A percentile compares a stretch with the other conserved stretches of the same genome.
phyloP scores from a whole-genome alignment of 2,113 vertebrate genomes.

The Panthera leo region DNA sequence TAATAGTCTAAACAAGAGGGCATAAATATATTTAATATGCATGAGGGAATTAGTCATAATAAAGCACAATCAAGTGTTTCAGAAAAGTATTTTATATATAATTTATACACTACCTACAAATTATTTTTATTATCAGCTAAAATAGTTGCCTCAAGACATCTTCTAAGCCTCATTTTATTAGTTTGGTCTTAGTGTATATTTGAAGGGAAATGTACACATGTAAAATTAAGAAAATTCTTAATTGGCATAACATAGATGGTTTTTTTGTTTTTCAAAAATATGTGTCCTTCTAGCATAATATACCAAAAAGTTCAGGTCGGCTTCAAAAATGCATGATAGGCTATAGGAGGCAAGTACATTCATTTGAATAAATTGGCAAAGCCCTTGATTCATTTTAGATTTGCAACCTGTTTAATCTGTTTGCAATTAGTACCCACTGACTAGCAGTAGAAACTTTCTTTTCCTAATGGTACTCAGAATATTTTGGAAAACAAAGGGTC shows the following conservation, averaged over 20 bases:
- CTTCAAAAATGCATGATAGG: slow-evolving; percentile 23
- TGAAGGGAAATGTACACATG: background rate
- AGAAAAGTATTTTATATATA: background rate
- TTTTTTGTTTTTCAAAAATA: slow-evolving; percentile 37
- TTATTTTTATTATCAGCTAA: slow-evolving; percentile 10
- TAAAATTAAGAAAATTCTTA: slow-evolving; percentile 16
- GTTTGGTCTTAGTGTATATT: slow-evolving; percentile 18
- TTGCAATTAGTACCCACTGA: slow-evolving; percentile 22
- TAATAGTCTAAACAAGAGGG: background rate
- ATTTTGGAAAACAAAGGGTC: slow-evolving; percentile 50
- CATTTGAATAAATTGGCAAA: slow-evolving; percentile 39
- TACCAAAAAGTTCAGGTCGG: background rate
- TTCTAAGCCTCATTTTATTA: background rate
- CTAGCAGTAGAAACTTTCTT: background rate
- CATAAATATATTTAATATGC: background rate
- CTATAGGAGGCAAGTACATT: background rate
- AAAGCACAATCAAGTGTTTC: background rate
- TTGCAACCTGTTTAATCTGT: slow-evolving; percentile 13
- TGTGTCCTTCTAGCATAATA: background rate
- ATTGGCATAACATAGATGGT: background rate
- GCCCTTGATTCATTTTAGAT: slow-evolving; percentile 17
- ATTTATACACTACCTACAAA: background rate
- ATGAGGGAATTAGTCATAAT: background rate
- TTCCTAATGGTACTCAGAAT: slow-evolving; percentile 39
- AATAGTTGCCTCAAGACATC: background rate